Evolutionary conservation across 2,888 invertebrate species (phyloP), one percentile per base, ranked within the genome.

Genomic region (Ceriagrion tenellum): DNA sequence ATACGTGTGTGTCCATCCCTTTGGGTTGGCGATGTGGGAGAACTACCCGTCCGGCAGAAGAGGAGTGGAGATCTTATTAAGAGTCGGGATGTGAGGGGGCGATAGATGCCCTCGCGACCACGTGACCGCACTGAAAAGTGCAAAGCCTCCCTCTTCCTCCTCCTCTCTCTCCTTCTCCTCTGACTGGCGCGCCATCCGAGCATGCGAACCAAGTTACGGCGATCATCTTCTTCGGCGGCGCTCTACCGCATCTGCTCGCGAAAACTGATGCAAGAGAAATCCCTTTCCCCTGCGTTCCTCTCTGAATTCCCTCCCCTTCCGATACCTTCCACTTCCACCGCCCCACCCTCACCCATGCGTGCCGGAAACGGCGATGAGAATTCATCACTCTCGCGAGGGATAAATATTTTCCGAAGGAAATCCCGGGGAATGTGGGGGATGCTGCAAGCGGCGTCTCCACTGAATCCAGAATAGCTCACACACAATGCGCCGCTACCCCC

Each of bases 321-420:
- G 10, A 26, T n/a, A n/a, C n/a, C n/a, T 91, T 56, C 47, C 47
- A 4, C 8, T 47, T 2, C 47, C 90, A 40, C 63, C 91, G 10
- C 23, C 91, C 63, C 91, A 26, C 63, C 23, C 35, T 74, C 93
- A 59, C 55, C 35, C 93, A 20, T 47, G 35, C 63, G 93, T 69
- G 93, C 93, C 93, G 93, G 93, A 93, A 93, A 93, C 93, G n/a
- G 81, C 93, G 69, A 74, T 35, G 93, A 69, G 93, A 93, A 81
- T 93, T 23, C 93, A 69, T 93, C 93, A 74, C 93, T 40, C 69
- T 55, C 35, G 23, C 40, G 47, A 40, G 69, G 69, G 69, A 69
- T 69, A 93, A 69, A 69, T 93, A 69, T 91, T 69, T 81, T 10
- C 81, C 30, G 35, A 81, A 30, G 81, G 30, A n/a, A 30, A 35